These are phyloP conservation scores for Trissoscelio sp. DNA, from an alignment of 2,888 invertebrate genomes.

Conservation along the genomic window DNA sequence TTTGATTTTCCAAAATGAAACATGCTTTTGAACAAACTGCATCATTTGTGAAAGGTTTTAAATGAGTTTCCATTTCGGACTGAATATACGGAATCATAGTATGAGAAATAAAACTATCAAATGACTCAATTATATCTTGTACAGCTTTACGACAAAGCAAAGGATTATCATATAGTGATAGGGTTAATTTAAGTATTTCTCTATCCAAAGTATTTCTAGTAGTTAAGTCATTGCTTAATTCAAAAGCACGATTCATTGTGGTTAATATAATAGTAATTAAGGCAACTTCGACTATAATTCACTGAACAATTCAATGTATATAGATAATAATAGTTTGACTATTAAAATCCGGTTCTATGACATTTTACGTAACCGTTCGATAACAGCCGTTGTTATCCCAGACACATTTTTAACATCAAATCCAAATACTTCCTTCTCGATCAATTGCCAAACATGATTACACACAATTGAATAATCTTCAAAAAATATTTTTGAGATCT, in stretches of 20 bases:
- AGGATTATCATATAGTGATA: constrained; percentile 25
- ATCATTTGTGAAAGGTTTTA: not conserved
- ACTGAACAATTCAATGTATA: no score
- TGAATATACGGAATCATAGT: constrained; percentile 39
- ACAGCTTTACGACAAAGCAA: constrained; percentile 41
- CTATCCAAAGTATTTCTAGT: constrained; percentile 15
- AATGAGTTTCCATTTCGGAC: constrained; percentile 26
- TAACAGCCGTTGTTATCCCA: not conserved
- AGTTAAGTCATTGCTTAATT: not conserved
- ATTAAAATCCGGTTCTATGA: not conserved
- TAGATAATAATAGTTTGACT: no score
- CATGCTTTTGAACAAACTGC: not conserved
- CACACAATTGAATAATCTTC: constrained; percentile 17
- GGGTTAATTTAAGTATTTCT: constrained; percentile 50
- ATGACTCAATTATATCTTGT: constrained; percentile 37
- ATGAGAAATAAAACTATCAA: constrained; percentile 49
- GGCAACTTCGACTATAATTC: no score
- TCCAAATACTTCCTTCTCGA: not conserved
- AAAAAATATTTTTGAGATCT: constrained; percentile 18
- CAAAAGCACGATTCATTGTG: not conserved
- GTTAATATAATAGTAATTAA: no score
- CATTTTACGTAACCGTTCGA: not conserved
- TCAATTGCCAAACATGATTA: constrained; percentile 16
- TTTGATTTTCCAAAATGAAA: constrained; percentile 52
- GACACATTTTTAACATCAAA: constrained; percentile 23